Conservation (phyloP, 1,140 invertebrate species). For the Bradysia coprophila region DNA sequence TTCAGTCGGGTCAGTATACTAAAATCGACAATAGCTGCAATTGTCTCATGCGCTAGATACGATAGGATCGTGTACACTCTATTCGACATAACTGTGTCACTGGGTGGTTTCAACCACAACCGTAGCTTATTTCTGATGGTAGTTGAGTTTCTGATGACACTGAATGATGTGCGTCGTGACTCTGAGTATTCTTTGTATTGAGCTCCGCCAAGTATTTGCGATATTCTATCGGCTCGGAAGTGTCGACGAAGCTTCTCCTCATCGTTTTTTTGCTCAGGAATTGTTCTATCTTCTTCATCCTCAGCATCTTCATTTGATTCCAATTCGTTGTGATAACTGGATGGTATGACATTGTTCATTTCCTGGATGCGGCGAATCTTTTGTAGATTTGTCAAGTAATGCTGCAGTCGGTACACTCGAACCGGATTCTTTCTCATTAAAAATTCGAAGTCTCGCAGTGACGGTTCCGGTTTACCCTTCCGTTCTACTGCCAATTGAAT, state of each 20-base stretch:
- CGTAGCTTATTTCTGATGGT: conserved; percentile 22
- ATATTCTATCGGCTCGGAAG: conserved; percentile 22
- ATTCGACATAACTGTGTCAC: conserved; percentile 16
- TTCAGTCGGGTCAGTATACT: conserved; percentile 19
- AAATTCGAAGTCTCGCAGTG: conserved; percentile 21
- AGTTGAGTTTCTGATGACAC: conserved; percentile 19
- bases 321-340: conserved; percentile 16
- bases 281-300: conserved; percentile 14
- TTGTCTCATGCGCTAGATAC: conserved; percentile 21
- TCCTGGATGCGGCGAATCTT: conserved; percentile 17
- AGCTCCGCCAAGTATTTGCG: conserved; percentile 18
- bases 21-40: conserved; percentile 21
- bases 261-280: conserved; percentile 18
- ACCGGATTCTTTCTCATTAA: conserved; percentile 20
- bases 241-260: conserved; percentile 20
- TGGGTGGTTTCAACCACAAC: conserved; percentile 16
- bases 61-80: conserved; percentile 21
- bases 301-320: conserved; percentile 16
- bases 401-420: conserved; percentile 20
- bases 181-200: conserved; percentile 21
- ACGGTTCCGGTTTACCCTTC: conserved; percentile 17
- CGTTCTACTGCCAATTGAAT: conserved; percentile 19
- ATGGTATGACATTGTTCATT: conserved; percentile 14
- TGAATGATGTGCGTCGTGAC: conserved; percentile 20
- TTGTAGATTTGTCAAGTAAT: conserved; percentile 20